Conservation (phyloP, 1,140 invertebrate species). For the Brachionus asplanchnoidis region DNA sequence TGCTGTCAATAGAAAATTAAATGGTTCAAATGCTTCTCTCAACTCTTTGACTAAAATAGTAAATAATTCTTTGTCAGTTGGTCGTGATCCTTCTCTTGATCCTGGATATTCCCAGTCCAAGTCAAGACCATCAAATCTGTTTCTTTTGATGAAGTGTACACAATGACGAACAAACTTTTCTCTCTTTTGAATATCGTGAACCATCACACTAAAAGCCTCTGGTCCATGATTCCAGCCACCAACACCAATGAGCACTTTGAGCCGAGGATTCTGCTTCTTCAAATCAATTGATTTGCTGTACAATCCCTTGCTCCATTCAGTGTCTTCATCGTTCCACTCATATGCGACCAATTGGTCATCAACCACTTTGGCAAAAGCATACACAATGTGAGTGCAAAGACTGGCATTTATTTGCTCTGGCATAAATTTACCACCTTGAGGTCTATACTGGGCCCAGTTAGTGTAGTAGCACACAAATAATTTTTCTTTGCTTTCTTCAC, state of each 20-base stretch:
- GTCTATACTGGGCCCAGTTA: conserved; percentile 84
- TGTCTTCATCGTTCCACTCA: conserved; percentile 72
- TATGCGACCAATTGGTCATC: conserved; percentile 75
- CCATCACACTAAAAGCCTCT: conserved; percentile 68
- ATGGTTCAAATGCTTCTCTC: background rate
- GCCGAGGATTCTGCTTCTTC: conserved; percentile 56
- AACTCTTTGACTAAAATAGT: conserved; percentile 1
- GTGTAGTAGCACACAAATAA: conserved; percentile 77
- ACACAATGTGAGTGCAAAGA: conserved; percentile 88
- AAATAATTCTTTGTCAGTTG: conserved; percentile 42
- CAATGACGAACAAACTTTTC: conserved; percentile 35
- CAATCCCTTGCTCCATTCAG: conserved; percentile 9
- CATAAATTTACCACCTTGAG: conserved; percentile 74
- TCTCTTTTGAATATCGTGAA: conserved; percentile 61
- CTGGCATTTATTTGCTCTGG: conserved; percentile 76
- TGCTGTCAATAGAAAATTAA: conserved; percentile 70
- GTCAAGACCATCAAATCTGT: conserved; percentile 51
- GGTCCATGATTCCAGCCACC: conserved; percentile 85
- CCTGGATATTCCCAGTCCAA: conserved; percentile 49
- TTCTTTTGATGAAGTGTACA: conserved; percentile 54
- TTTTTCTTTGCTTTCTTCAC: too few species aligned
- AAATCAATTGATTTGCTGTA: background rate
- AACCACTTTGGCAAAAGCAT: conserved; percentile 73
- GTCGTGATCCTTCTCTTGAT: conserved; percentile 44
- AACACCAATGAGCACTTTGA: conserved; percentile 73